Evolutionary conservation across 1,140 invertebrate species (phyloP), one percentile per base, ranked within the genome.

Genomic region (Cecropterus lyciades): DNA sequence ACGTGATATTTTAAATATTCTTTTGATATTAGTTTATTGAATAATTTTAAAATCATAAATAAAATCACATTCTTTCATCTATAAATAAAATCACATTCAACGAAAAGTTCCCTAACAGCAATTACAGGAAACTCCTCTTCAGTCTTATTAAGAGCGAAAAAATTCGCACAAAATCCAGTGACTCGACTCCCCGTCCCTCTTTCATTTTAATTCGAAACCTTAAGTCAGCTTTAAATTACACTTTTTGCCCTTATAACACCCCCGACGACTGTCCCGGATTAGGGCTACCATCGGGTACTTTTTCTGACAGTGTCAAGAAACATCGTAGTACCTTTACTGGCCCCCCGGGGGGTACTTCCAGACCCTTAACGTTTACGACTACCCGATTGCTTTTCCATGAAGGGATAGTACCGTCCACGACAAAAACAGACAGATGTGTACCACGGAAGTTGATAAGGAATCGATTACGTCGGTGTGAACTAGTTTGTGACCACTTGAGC

Each of bases 361-460:
- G 82, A 80, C 90, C 91, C 85, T 91, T 91, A 91, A 89, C 90
- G 84, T 91, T 92, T 92, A 92, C 88, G 89, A 91, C 85, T 84
- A 84, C 78, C 77, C 90, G 90, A 92, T 92, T 92, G 90, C 91
- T 91, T 92, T 91, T 91, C 91, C 87, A 92, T 92, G 91, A 92
- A 92, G 89, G 87, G 87, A 76, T 79, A 79, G 79, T 73, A 79
- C 76, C 76, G 81, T 77, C 70, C 80, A 78, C 75, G 79, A 81
- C 82, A 85, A 87, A 86, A 86, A 85, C 77, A 69, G 74, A 79
- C 85, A 87, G 84, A 83, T 91, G 82, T 64, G 74, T 70, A 63
- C 74, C 60, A 27, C 74, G 80, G 85, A 90, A 82, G 84, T 75
- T 71, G 73, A 76, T 79, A 76, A 60, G n/a, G n/a, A 73, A 74